phyloP scores from a whole-genome alignment of 2,113 vertebrate species.

The Gadus macrocephalus region DNA sequence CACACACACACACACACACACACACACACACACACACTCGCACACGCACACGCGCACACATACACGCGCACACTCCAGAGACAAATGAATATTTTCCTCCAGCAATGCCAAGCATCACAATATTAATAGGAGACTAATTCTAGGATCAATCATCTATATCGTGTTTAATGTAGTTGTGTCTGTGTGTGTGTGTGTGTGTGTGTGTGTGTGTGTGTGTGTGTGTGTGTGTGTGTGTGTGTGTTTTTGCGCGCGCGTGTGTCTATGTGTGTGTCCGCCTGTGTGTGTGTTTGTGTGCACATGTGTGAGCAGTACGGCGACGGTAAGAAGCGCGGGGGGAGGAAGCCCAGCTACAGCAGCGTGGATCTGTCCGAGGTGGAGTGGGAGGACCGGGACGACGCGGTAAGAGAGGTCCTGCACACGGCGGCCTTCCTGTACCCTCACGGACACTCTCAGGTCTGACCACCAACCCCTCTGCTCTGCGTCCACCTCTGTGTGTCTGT shows the following conservation, averaged over 20 bases:
- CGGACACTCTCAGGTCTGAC: too few relatives aligned
- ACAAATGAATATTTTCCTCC: neutral
- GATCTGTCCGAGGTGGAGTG: slow-evolving; percentile 97
- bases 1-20: neutral
- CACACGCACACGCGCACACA: neutral
- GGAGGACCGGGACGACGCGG: slow-evolving; percentile 95
- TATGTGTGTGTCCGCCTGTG: slow-evolving; percentile 18
- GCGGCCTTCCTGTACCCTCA: neutral
- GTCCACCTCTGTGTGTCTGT: neutral
- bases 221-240: slow-evolving; percentile 11
- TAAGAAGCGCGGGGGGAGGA: slow-evolving; percentile 81
- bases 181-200: slow-evolving; percentile 17
- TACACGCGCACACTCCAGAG: neutral
- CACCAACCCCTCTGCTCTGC: too few relatives aligned
- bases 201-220: slow-evolving; percentile 10
- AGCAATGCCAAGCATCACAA: neutral
- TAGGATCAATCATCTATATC: neutral
- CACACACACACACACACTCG: neutral
- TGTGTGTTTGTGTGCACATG: slow-evolving; percentile 22
- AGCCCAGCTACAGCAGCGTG: slow-evolving; percentile 94
- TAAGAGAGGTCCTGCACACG: slow-evolving; percentile 58
- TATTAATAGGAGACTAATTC: neutral
- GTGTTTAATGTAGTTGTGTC: slow-evolving; percentile 14
- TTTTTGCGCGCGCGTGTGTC: slow-evolving; percentile 19
- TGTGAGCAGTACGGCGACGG: slow-evolving; percentile 86